Percentiles rank a stretch among this genome's conserved stretches.
phyloP scores from a whole-genome alignment of 1,140 invertebrate genomes.

The Pogonomyrmex barbatus region DNA sequence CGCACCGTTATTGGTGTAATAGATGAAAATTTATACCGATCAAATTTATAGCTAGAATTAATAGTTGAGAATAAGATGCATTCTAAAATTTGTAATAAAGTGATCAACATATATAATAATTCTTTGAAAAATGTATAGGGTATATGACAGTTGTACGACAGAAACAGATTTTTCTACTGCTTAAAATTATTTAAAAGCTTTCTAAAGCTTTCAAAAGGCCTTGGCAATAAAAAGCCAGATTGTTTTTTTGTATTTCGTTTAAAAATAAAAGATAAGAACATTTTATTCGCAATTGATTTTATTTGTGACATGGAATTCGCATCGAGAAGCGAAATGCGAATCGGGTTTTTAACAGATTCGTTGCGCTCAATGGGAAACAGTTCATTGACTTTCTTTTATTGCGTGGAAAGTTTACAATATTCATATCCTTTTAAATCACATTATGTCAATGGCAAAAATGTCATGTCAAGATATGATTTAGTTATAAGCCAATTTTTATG shows the following conservation, averaged over 20 bases:
- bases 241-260: slow-evolving; percentile 27
- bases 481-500: slow-evolving; percentile 51
- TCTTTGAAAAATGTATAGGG: neutral
- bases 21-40: too few relatives aligned
- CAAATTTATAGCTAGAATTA: neutral
- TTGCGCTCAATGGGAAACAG: slow-evolving; percentile 31
- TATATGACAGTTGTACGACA: neutral
- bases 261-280: slow-evolving; percentile 47
- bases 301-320: neutral
- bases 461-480: slow-evolving; percentile 54
- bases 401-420: slow-evolving; percentile 36
- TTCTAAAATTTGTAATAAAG: neutral
- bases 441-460: slow-evolving; percentile 38
- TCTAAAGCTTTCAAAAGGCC: neutral
- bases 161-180: slow-evolving; percentile 14
- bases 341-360: slow-evolving; percentile 57
- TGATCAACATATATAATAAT: neutral
- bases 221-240: slow-evolving; percentile 56
- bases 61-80: neutral
- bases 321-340: neutral
- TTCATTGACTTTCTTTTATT: slow-evolving; percentile 56
- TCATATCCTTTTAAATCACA: slow-evolving; percentile 52
- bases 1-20: too few relatives aligned
- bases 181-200: slow-evolving; percentile 6
- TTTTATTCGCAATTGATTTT: slow-evolving; percentile 45